Evolutionary conservation across 2,888 invertebrate species (phyloP), one percentile per base, ranked within the genome.

Genomic region (Cetonia aurata): DNA sequence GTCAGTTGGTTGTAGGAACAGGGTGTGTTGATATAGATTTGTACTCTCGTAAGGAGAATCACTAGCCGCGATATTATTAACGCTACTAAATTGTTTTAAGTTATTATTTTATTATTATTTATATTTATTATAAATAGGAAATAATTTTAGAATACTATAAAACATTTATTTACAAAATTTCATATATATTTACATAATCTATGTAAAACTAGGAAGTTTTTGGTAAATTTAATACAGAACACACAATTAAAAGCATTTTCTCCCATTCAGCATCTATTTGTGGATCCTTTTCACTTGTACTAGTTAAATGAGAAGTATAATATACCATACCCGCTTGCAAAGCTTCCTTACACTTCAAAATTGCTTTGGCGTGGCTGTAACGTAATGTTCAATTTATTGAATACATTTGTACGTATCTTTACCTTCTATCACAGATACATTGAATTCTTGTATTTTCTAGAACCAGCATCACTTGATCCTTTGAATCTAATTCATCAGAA

Each of bases 331-430:
- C 76, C 3, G 75, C 71, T 25, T 75, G 75, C 44, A 84, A 55
- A 0, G 79, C 78, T 60, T 80, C 73, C 75, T 82, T 83, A 74
- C 82, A 83, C 37, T 79, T 75, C 25, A 78, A 70, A 46, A 84
- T 72, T 17, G 75, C 48, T 2, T 84, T 79, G 0, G 87, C 88
- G 81, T 88, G 85, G 41, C 91, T 91, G 84, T 55, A 86, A 87
- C 74, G 74, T 71, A 78, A 73, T 71, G 48, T 71, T 56, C 72
- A 70, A 37, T 10, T 37, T 37, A 53, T 37, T 70, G 42, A 19
- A 66, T 65, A 73, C 71, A 46, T 44, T 52, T 42, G 44, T 17
- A 37, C 41, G 70, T 74, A 84, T 37, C 10, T 37, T 81, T 78
- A 87, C 87, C 78, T 73, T 78, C 79, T 78, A 71, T 84, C 78